Evolutionary conservation across 2,888 invertebrate genomes (phyloP).

Genomic region (Nasonovia ribisnigri): DNA sequence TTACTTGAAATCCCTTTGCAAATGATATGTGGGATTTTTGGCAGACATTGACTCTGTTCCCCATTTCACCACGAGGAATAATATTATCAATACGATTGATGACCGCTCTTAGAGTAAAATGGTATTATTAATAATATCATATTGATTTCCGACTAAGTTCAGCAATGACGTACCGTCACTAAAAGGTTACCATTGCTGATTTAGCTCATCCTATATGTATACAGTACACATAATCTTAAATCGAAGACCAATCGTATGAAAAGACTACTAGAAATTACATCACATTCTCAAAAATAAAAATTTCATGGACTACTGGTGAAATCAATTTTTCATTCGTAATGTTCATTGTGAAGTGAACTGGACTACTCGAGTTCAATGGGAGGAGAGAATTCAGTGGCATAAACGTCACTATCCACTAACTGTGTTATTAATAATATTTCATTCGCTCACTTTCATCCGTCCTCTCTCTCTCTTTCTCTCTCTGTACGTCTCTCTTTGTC

Average conservation of each 20-base stretch:
- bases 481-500: not conserved
- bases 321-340: constrained; percentile 34
- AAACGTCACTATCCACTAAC: not conserved
- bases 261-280: not conserved
- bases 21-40: not conserved
- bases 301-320: not conserved
- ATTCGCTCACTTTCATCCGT: not conserved
- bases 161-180: not conserved
- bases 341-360: not conserved
- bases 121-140: constrained; percentile 6
- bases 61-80: not conserved
- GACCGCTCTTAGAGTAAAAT: not conserved
- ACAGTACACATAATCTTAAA: not conserved
- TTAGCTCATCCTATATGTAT: not conserved
- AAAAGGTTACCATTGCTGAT: not conserved
- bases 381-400: not conserved
- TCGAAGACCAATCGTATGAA: not conserved
- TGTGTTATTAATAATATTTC: constrained; percentile 25
- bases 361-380: constrained; percentile 13
- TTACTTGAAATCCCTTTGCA: not conserved
- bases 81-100: constrained; percentile 30
- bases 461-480: not conserved
- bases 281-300: not conserved
- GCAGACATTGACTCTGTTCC: too few relatives aligned
- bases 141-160: not conserved